phyloP scores from a whole-genome alignment of 2,888 invertebrate species.

The Dorcus parallelipipedus region DNA sequence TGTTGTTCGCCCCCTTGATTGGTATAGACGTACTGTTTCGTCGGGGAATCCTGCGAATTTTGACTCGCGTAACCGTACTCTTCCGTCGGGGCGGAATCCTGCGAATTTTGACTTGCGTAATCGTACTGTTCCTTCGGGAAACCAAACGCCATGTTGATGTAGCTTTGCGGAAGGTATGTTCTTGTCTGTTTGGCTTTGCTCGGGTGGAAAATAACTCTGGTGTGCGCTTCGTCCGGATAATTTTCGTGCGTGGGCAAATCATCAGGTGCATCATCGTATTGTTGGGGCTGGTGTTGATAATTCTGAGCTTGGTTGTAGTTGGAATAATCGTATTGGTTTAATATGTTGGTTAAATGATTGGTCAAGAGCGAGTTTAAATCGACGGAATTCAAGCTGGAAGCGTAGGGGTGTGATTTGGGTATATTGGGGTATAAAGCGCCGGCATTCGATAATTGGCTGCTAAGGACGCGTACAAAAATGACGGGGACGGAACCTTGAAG shows the following conservation, averaged over 20 bases:
- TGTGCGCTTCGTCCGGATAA: constrained; percentile 58
- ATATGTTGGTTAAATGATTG: constrained; percentile 50
- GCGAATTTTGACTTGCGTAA: constrained; percentile 9
- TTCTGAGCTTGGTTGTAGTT: constrained; percentile 11
- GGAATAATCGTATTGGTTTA: constrained; percentile 17
- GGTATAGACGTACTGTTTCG: constrained; percentile 12
- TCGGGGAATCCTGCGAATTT: constrained; percentile 7
- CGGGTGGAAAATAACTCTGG: constrained; percentile 53
- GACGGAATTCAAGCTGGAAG: constrained; percentile 53
- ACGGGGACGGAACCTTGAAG: constrained; percentile 45
- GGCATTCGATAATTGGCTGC: constrained; percentile 55
- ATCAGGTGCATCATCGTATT: constrained; percentile 8
- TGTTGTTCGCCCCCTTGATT: constrained; percentile 1
- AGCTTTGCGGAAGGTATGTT: no score
- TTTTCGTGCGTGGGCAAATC: constrained; percentile 53
- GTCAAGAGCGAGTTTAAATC: constrained; percentile 56
- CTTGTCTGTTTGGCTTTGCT: constrained; percentile 8
- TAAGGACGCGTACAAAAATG: constrained; percentile 57
- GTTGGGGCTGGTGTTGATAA: constrained; percentile 19
- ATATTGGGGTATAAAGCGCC: constrained; percentile 56
- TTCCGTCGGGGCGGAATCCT: constrained; percentile 5
- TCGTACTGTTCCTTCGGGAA: constrained; percentile 14
- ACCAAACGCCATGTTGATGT: background rate
- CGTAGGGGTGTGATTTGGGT: constrained; percentile 54
- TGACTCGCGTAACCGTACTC: constrained; percentile 8